These are phyloP conservation scores for Spizaetus ornatus DNA, from an alignment of 2,113 vertebrate species.

Conservation along the genomic window DNA sequence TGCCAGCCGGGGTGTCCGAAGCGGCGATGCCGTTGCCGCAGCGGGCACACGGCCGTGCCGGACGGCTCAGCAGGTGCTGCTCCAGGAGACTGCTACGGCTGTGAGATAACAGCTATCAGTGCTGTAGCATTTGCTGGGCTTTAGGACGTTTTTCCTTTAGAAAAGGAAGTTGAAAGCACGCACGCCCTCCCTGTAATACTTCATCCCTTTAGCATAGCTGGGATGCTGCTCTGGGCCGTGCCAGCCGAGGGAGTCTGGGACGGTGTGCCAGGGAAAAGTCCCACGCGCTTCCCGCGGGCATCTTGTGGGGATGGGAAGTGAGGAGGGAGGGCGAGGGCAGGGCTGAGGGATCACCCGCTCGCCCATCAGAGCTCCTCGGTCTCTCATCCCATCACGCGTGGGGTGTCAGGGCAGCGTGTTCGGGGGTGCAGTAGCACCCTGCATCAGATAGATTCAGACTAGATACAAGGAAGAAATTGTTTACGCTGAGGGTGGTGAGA, in stretches of 20 bases:
- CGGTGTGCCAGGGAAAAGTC: neutral
- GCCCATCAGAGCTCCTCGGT: neutral
- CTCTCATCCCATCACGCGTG: neutral
- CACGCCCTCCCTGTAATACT: neutral
- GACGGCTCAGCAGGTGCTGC: no score
- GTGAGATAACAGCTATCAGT: neutral
- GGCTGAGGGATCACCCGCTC: neutral
- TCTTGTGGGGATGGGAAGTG: neutral
- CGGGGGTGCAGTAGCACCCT: neutral
- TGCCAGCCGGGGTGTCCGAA: neutral
- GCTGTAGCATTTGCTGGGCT: neutral
- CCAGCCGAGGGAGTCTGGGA: no score
- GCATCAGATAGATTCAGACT: neutral
- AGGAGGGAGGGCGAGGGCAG: neutral
- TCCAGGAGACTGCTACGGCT: neutral
- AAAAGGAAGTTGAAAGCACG: neutral
- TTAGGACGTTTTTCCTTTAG: neutral
- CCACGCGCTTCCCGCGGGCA: neutral
- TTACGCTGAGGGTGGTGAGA: rapidly evolving
- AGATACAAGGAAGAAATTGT: neutral
- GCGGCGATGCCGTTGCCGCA: neutral
- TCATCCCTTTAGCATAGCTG: neutral
- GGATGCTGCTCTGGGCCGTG: neutral
- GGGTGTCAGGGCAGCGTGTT: neutral
- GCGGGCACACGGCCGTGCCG: neutral